These are phyloP conservation scores for Sprattus sprattus DNA, from an alignment of 2,113 vertebrate genomes.

Conservation along the genomic window DNA sequence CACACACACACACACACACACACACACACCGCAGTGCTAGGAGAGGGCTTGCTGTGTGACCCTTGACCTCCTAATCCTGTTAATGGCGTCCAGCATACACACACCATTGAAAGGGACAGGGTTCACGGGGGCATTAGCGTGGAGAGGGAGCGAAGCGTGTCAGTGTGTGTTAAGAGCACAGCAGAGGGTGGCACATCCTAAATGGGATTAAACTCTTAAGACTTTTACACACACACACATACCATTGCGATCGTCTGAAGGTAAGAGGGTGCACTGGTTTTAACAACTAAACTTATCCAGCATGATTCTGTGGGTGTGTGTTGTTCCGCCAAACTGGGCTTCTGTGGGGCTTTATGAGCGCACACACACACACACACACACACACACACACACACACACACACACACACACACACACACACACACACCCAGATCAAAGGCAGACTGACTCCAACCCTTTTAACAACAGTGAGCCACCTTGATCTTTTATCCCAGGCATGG, in stretches of 20 bases:
- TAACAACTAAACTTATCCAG: background rate
- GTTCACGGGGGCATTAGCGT: background rate
- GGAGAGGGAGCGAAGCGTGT: background rate
- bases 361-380: background rate
- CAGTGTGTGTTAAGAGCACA: background rate
- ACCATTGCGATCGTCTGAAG: background rate
- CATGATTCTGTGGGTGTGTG: too few relatives aligned
- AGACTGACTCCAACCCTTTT: background rate
- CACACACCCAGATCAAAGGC: background rate
- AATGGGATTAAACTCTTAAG: conserved; percentile 2
- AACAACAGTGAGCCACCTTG: conserved; percentile 5
- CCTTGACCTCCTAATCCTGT: background rate
- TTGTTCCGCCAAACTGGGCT: too few relatives aligned
- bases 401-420: background rate
- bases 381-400: background rate
- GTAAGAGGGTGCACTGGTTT: background rate
- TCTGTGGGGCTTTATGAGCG: too few relatives aligned
- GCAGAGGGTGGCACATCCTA: background rate
- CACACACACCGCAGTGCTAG: background rate
- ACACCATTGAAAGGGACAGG: background rate
- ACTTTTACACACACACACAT: background rate
- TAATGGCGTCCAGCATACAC: background rate
- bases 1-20: background rate
- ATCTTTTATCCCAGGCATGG: background rate
- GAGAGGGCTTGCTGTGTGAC: background rate